Base-by-base conservation (phyloP, 2,888 invertebrate genomes). In the Ophioninae sp. region DNA sequence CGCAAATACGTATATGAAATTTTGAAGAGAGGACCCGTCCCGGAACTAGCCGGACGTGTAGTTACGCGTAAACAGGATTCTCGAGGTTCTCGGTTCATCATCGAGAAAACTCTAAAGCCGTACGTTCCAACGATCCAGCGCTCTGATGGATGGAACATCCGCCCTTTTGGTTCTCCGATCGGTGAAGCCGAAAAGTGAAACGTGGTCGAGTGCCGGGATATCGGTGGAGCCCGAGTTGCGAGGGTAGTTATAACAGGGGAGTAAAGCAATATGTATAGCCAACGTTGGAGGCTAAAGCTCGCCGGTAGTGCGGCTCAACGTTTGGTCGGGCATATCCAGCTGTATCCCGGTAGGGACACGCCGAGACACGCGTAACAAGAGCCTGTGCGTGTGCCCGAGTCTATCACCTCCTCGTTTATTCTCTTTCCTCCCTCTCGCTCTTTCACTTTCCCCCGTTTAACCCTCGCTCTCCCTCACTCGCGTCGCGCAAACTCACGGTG, bases 301-400 rank as follows among this genome's bases (percentile, higher is more conserved):
- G 61, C 37, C 61, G 75, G 82, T 79, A 67, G 79, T 74, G 30
- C 7, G n/a, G 61, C 75, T 59, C 70, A 62, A 84, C 81, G 79
- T 61, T 81, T 68, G 79, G 79, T 23, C 73, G 39, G 72, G 20
- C 78, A 50, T 81, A 81, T 79, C 39, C 83, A 41, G 68, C 50
- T 39, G 41, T 65, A 64, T 62, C 59, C 62, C 74, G 62, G 70
- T 41, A 74, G 72, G 73, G 50, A 50, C 50, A 76, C 72, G 70
- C 68, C 37, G 70, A 74, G 41, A 61, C 62, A 75, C 50, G 68
- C 74, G 56, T 64, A 74, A n/a, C 37, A 20, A 44, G 23, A 74
- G 39, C 30, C 30, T 23, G 41, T 65, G 59, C 17, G 50, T 68
- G 30, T 50, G 50, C 17, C 17, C 30, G 13, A 23, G 56, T 37